phyloP scores from a whole-genome alignment of 2,113 vertebrate species.

The Puffinus mauretanicus region DNA sequence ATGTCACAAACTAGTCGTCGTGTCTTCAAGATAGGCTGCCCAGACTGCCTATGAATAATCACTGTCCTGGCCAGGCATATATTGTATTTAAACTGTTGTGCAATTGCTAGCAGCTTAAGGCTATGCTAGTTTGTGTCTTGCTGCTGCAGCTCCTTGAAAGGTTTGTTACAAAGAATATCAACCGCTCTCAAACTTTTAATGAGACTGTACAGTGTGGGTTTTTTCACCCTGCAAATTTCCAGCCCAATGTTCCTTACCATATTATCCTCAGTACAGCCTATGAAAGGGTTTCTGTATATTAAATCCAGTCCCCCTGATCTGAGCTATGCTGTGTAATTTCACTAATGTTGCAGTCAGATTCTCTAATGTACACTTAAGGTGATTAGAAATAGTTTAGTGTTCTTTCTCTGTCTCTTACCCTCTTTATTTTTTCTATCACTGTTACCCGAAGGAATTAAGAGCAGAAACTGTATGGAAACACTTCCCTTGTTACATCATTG shows the following conservation, averaged over 20 bases:
- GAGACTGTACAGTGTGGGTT: not conserved
- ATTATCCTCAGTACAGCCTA: constrained; percentile 15
- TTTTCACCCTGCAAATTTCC: not conserved
- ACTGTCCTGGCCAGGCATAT: not conserved
- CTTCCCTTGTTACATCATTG: not conserved
- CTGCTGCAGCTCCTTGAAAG: not conserved
- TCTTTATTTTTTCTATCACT: constrained; percentile 14
- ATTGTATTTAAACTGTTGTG: not conserved
- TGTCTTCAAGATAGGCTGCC: not conserved
- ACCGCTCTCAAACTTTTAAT: constrained; percentile 36
- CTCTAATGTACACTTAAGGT: constrained; percentile 41
- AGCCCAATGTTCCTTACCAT: constrained; percentile 35
- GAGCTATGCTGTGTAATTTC: constrained; percentile 46
- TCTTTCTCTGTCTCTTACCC: constrained; percentile 36
- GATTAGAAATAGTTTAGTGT: constrained; percentile 61
- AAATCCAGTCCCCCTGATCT: constrained; percentile 25
- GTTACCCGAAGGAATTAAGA: constrained; percentile 2
- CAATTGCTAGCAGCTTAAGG: not conserved
- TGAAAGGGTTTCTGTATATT: constrained; percentile 45
- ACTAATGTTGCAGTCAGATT: constrained; percentile 44
- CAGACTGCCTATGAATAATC: not conserved
- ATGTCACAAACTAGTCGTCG: not conserved
- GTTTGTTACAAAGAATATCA: not conserved
- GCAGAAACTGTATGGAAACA: constrained; percentile 10
- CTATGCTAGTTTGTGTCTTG: not conserved